A percentile compares a stretch with the other conserved stretches of the same genome.
Evolutionary conservation across 1,140 invertebrate species (phyloP).

Genomic region (Pinna nobilis): DNA sequence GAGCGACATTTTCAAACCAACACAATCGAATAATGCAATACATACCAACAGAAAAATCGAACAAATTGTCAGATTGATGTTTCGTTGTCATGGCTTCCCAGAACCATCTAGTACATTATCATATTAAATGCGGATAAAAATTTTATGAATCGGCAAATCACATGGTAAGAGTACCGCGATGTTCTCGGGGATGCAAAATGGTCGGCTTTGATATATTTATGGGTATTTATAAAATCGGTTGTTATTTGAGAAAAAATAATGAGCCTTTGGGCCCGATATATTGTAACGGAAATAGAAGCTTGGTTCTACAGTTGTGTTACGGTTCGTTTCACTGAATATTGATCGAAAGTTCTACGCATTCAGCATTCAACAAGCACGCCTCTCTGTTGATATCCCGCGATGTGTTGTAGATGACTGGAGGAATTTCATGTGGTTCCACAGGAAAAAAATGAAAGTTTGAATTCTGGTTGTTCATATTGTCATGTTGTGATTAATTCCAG

Average conservation of each 20-base stretch:
- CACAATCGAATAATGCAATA: constrained; percentile 12
- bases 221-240: constrained; percentile 8
- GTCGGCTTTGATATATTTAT: constrained; percentile 15
- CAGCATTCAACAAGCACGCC: constrained; percentile 25
- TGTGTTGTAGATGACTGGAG: constrained; percentile 15
- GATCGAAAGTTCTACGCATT: constrained; percentile 18
- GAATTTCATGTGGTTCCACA: constrained; percentile 15
- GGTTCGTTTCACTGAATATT: constrained; percentile 14
- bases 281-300: constrained; percentile 15
- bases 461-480: background rate
- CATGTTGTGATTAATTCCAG: background rate
- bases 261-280: background rate
- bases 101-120: constrained; percentile 41
- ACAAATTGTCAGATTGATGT: constrained; percentile 42
- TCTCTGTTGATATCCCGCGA: background rate
- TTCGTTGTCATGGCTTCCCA: constrained; percentile 48
- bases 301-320: constrained; percentile 8
- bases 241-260: background rate
- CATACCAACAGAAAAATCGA: constrained; percentile 42
- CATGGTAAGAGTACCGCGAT: constrained; percentile 30
- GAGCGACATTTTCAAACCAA: background rate
- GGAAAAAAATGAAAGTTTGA: constrained; percentile 7
- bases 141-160: constrained; percentile 47
- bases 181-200: constrained; percentile 42
- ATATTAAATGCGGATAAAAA: constrained; percentile 51